phyloP scores from a whole-genome alignment of 2,797 vertebrate genomes.

The Saxicola maurus region DNA sequence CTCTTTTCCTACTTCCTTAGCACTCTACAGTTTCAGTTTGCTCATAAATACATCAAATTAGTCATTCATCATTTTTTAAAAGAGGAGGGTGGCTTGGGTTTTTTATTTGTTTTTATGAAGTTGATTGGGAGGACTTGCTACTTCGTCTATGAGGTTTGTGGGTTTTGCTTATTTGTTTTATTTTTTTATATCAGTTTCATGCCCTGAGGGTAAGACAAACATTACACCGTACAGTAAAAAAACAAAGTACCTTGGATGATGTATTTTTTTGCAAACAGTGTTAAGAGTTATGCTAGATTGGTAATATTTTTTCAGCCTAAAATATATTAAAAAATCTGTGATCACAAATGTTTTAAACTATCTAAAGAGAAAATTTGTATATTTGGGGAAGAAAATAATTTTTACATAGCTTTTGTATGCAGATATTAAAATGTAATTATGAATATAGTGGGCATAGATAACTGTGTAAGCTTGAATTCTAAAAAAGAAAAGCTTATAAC shows the following conservation, averaged over 20 bases:
- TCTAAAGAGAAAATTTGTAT: constrained; percentile 80
- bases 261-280: constrained; percentile 74
- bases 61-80: constrained; percentile 16
- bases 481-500: constrained; percentile 77
- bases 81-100: constrained; percentile 30
- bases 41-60: constrained; percentile 59
- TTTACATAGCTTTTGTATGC: constrained; percentile 84
- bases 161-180: constrained; percentile 27
- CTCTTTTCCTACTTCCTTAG: constrained; percentile 36
- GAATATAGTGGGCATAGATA: constrained; percentile 78
- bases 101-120: constrained; percentile 22
- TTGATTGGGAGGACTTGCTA: background rate
- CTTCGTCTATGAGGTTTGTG: constrained; percentile 13
- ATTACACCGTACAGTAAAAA: constrained; percentile 41
- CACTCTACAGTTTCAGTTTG: constrained; percentile 50
- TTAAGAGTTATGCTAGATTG: constrained; percentile 78
- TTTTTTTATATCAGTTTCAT: constrained; percentile 55
- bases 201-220: constrained; percentile 67
- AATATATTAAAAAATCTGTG: constrained; percentile 76
- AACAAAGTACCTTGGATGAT: constrained; percentile 60
- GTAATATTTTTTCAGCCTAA: constrained; percentile 81
- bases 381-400: constrained; percentile 79
- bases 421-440: constrained; percentile 82
- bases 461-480: constrained; percentile 79
- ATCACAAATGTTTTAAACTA: constrained; percentile 80